These are phyloP conservation scores for Hypanus sabinus DNA, from an alignment of 2,113 vertebrate species.

Conservation along the genomic window DNA sequence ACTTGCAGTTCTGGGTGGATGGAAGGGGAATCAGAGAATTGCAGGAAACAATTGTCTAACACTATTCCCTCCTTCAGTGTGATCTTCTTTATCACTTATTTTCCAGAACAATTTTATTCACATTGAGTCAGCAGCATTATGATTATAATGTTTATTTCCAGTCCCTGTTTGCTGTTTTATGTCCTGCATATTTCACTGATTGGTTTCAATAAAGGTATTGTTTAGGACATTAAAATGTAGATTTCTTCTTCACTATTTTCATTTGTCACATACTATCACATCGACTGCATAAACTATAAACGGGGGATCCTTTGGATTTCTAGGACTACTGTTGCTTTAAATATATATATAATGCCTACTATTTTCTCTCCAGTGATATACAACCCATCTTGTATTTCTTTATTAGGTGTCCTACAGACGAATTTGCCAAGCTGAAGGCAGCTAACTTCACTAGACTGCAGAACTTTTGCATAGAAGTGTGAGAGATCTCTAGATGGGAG, in stretches of 20 bases:
- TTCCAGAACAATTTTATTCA: not conserved
- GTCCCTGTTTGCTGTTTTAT: not conserved
- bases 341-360: not conserved
- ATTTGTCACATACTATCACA: not conserved
- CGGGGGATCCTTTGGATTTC: not conserved
- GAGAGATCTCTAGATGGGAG: too few relatives aligned
- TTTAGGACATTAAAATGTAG: not conserved
- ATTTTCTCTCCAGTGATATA: not conserved
- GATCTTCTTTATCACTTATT: not conserved
- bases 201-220: not conserved
- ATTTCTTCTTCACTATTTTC: not conserved
- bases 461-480: too few relatives aligned
- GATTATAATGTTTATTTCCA: not conserved
- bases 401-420: too few relatives aligned
- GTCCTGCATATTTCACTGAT: not conserved
- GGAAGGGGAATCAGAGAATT: too few relatives aligned
- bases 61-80: not conserved
- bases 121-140: not conserved
- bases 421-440: too few relatives aligned
- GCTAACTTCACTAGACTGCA: too few relatives aligned
- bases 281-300: not conserved
- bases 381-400: not conserved
- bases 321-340: not conserved
- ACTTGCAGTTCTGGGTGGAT: too few relatives aligned
- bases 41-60: too few relatives aligned